Base-by-base conservation (phyloP, 64 coral and sea anemone genomes). In the Stylophora pistillata region DNA sequence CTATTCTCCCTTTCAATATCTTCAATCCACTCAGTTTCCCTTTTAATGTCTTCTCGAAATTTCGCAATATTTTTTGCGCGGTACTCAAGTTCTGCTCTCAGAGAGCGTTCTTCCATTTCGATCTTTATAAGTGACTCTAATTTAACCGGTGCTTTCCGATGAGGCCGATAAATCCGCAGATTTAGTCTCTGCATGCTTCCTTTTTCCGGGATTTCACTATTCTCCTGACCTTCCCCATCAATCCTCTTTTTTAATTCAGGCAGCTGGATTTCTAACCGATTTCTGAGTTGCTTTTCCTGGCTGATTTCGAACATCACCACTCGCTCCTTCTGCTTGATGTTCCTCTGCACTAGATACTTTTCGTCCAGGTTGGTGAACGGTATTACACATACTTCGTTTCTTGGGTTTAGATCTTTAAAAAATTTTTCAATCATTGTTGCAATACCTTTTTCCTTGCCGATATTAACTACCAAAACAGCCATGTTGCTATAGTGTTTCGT, bases 291-390 rank as follows among this genome's bases (percentile, higher is more conserved):
- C 37, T 41, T 41, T 6, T 41, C 37, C 37, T 6, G 6, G 37
- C 2, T 6, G 3, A 21, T 1, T 5, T 0, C 21, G 4, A 0
- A 17, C 0, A 21, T n/a, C n/a, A n/a, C 20, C 4, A 0, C 0
- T 23, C 2, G 10, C 17, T 59, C 17, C 1, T 59, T 59, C 58
- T 10, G 58, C 10, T 13, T 10, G 58, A n/a, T 66, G 7, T 66
- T 9, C 20, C 20, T 21, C 1, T 10, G 3, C 21, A 66, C 0
- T n/a, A n/a, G 3, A 0, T 0, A n/a, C 9, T 20, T 66, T 4
- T 66, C 63, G 0, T 23, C 7, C 25, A 9, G 0, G 9, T 1
- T 2, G 5, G 1, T 2, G 7, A 0, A 23, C n/a, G 74, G 2
- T 77, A 56, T 26, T 56, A 23, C 27, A 6, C 10, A 1, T 3